phyloP scores from a whole-genome alignment of 2,888 invertebrate species.

The Sisyra terminalis region DNA sequence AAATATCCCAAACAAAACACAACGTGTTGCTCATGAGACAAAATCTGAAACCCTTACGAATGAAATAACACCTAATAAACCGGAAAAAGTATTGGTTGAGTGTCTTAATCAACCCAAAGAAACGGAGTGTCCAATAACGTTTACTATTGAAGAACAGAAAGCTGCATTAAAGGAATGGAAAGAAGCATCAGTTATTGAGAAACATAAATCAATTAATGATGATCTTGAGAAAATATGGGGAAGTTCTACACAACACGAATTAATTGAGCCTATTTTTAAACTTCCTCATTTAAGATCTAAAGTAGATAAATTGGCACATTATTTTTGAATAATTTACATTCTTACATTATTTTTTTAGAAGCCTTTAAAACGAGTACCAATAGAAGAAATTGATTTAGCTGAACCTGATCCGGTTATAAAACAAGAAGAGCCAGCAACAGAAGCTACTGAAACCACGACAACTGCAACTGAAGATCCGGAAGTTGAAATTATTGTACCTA shows the following conservation, averaged over 20 bases:
- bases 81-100: background rate
- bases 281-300: slow-evolving; percentile 47
- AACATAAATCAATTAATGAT: background rate
- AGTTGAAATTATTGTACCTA: slow-evolving; percentile 29
- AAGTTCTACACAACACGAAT: slow-evolving; percentile 12
- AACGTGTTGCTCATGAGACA: slow-evolving; percentile 6
- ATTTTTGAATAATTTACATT: slow-evolving; percentile 5
- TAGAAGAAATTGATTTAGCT: slow-evolving; percentile 14
- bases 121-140: background rate
- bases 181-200: background rate
- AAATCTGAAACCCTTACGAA: background rate
- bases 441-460: slow-evolving; percentile 7
- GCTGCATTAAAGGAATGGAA: background rate
- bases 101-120: background rate
- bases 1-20: slow-evolving; percentile 32
- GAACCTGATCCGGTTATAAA: slow-evolving; percentile 19
- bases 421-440: slow-evolving; percentile 17
- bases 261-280: slow-evolving; percentile 36
- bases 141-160: background rate
- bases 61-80: background rate
- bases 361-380: slow-evolving; percentile 32
- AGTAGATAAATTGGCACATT: slow-evolving; percentile 5
- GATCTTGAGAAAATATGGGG: slow-evolving; percentile 3
- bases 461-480: background rate
- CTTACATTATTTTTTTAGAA: slow-evolving; percentile 34